Conservation (phyloP, 2,888 invertebrate species). For the Dryobota labecula region DNA sequence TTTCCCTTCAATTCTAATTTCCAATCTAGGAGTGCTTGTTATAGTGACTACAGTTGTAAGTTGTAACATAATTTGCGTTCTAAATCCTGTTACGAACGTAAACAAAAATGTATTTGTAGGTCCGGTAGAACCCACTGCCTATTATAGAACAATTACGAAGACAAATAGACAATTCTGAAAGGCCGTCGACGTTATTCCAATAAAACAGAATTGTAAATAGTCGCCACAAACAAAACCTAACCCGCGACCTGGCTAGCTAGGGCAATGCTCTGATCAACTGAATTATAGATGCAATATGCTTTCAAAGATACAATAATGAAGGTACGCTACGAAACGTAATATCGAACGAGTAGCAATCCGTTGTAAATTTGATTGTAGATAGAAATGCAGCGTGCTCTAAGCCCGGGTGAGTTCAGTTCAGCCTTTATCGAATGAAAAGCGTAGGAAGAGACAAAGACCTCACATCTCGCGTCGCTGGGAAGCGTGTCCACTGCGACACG, state of each 20-base stretch:
- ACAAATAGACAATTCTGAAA: conserved; percentile 58
- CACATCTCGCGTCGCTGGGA: conserved; percentile 65
- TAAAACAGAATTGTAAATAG: conserved; percentile 64
- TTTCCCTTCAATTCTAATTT: conserved; percentile 5
- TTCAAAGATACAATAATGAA: conserved; percentile 67
- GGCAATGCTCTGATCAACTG: conserved; percentile 66
- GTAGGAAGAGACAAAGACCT: conserved; percentile 80
- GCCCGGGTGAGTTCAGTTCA: conserved; percentile 74
- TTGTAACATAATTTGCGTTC: conserved; percentile 26
- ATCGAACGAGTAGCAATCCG: conserved; percentile 76
- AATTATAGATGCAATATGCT: conserved; percentile 70
- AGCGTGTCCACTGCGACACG: conserved; percentile 69
- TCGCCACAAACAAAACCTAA: conserved; percentile 63
- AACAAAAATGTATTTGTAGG: conserved; percentile 35
- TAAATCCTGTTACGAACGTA: conserved; percentile 20
- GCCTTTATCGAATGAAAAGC: conserved; percentile 73
- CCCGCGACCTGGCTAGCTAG: conserved; percentile 57
- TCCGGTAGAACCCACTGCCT: conserved; percentile 23
- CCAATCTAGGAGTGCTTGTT: background rate
- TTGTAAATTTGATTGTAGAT: conserved; percentile 82
- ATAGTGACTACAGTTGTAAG: background rate
- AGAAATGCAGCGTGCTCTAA: conserved; percentile 77
- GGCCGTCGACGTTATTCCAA: conserved; percentile 54
- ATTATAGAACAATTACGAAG: conserved; percentile 63
- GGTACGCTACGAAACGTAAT: conserved; percentile 66